Evolutionary conservation across 2,888 invertebrate species (phyloP).

Genomic region (Andrena dorsata): DNA sequence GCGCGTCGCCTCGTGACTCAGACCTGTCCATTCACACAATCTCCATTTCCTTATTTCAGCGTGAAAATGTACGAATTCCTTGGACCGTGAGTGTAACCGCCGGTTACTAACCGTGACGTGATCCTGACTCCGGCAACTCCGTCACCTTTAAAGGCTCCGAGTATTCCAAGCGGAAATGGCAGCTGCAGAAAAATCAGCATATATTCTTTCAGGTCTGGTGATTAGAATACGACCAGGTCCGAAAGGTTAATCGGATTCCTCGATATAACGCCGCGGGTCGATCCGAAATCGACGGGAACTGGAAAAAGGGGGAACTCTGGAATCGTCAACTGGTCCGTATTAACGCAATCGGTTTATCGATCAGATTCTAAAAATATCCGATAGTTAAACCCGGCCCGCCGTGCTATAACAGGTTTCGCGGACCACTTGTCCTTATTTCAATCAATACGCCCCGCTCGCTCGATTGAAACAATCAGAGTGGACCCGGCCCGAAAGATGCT

Average conservation of each 20-base stretch:
- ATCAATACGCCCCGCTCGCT: neutral
- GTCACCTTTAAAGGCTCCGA: neutral
- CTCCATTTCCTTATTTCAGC: neutral
- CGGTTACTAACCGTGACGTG: neutral
- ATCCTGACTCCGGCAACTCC: neutral
- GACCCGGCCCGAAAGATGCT: neutral
- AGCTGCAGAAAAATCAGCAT: neutral
- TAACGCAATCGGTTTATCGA: constrained; percentile 50
- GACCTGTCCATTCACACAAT: neutral
- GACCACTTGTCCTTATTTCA: constrained; percentile 41
- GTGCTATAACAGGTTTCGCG: constrained; percentile 28
- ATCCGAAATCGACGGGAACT: neutral
- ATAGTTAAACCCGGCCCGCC: constrained; percentile 37
- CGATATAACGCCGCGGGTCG: neutral
- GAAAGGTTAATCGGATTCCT: constrained; percentile 1
- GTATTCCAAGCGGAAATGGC: neutral
- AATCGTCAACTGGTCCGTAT: constrained; percentile 25
- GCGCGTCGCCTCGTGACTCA: neutral
- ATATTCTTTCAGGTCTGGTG: neutral
- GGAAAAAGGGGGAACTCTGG: neutral
- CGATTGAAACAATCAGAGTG: constrained; percentile 4
- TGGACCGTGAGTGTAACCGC: neutral
- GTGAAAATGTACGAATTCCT: neutral
- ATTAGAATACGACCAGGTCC: constrained; percentile 1
- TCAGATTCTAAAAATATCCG: constrained; percentile 48